Base-by-base conservation (phyloP, 2,113 vertebrate genomes). In the Saccopteryx leptura region DNA sequence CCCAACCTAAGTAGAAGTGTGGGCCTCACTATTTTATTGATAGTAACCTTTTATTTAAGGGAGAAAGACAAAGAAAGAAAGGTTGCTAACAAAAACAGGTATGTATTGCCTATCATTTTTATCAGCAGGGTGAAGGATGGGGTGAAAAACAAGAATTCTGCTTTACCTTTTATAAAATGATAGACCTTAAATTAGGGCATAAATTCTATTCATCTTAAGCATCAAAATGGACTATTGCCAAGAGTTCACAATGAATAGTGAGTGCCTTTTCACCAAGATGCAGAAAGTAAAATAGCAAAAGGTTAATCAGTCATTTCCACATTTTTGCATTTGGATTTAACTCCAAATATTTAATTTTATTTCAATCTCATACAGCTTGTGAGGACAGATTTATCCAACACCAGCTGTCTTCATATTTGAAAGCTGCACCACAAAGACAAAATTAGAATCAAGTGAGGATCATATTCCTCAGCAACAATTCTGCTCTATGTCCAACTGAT, bases 371-470 rank as follows among this genome's bases (percentile, higher is more conserved):
- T 95, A 92, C 78, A 95, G 96, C 92, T 94, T 94, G 85, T 95
- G 94, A 97, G 93, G 90, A 23, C 96, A 96, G 95, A 97, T 97
- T 98, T 98, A 98, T 95, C 31, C 96, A 97, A 92, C 98, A 98
- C 95, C 98, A 99, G 98, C 98, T 99, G 98, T 94, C 96, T 90
- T 91, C 98, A 97, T 97, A 97, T 98, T 97, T 98, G 97, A 97
- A 98, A 98, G 97, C 97, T 97, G 85, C 9, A 96, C 96, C 82
- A 93, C 1, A 0, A 9, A 93, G 98, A 96, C 98, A 98, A 98
- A 98, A 98, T 98, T 98, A 98, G 98, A 97, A 97, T 93, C 96
- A 97, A 98, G 95, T 92, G 63, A 10, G 95, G 97, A 91, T 98
- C 97, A 13, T 91, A 61, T 98, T 98, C 97, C 98, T 90, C 61